Base-by-base conservation (phyloP, 2,888 invertebrate species). In the Mythimna lalbum region DNA sequence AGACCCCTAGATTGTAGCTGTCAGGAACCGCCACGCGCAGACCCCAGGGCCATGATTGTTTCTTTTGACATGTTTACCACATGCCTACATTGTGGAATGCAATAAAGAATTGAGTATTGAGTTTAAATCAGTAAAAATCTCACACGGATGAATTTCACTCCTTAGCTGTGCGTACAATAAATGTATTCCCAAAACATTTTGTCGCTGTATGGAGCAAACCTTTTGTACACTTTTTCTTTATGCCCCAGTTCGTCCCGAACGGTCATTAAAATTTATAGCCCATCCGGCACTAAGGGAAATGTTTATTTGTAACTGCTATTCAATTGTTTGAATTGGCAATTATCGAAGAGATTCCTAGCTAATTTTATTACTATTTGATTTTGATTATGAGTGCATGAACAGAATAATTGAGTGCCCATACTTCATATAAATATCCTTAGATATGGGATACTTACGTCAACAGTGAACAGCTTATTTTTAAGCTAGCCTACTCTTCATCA, bases 221-320 rank as follows among this genome's bases (percentile, higher is more conserved):
- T 49, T 49, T 9, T 49, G 36, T 39, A 27, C 1, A 47, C 5
- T 12, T 27, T 27, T 73, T 27, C 5, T 36, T 21, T 19, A 7
- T 63, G 27, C 21, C 27, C 27, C 36, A 4, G 27, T 60, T 21
- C 10, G 55, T 23, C 53, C n/a, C 63, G n/a, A 43, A 36, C 39
- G 43, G 31, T 65, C 53, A 81, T 81, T 81, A 77, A 79, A 81
- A 79, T 81, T 81, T 70, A 82, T 76, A 63, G 72, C 52, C 67
- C n/a, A 69, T 73, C 78, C 55, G 59, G 65, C 60, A 64, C 59
- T 61, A 74, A 73, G 61, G 71, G 66, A 56, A 72, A 81, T 78
- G 57, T 70, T 73, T 63, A 73, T 80, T 69, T 65, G 36, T 60
- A 69, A 65, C 49, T 65, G 56, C 47, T n/a, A 60, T 69, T 27